Evolutionary conservation across 1,140 invertebrate species (phyloP).

Genomic region (Potamilus streckersoni): DNA sequence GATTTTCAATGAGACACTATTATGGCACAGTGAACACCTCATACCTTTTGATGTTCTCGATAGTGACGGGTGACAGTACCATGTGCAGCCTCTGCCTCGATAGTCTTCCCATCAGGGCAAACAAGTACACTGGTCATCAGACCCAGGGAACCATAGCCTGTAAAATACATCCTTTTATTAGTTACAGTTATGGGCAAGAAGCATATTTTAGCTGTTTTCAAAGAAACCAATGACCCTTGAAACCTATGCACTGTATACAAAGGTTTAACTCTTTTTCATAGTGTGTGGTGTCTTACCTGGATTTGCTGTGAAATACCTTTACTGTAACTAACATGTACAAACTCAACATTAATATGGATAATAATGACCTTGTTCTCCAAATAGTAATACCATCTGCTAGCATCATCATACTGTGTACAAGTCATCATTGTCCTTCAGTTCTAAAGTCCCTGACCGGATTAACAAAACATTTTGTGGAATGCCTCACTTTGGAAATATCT

Average conservation of each 20-base stretch:
- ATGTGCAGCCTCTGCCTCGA: conserved; percentile 69
- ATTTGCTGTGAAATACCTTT: background rate
- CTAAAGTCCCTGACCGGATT: no score
- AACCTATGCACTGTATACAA: background rate
- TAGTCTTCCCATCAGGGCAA: conserved; percentile 69
- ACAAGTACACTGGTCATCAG: conserved; percentile 69
- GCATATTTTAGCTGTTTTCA: background rate
- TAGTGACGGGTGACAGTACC: conserved; percentile 70
- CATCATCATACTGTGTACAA: no score
- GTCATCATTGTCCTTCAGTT: no score
- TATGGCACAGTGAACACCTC: background rate
- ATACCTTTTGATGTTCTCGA: conserved; percentile 90
- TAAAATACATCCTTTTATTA: background rate
- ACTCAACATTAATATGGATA: no score
- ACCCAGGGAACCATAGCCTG: conserved; percentile 68
- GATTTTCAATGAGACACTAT: background rate
- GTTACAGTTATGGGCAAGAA: no score
- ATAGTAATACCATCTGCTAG: no score
- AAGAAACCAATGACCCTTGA: background rate
- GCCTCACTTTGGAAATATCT: no score
- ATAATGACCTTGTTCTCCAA: no score
- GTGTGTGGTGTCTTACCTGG: background rate
- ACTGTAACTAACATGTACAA: no score
- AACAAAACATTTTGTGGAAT: no score
- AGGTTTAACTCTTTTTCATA: background rate